These are phyloP conservation scores for Sinosuthora webbiana DNA, from an alignment of 2,113 vertebrate genomes.

Conservation along the genomic window DNA sequence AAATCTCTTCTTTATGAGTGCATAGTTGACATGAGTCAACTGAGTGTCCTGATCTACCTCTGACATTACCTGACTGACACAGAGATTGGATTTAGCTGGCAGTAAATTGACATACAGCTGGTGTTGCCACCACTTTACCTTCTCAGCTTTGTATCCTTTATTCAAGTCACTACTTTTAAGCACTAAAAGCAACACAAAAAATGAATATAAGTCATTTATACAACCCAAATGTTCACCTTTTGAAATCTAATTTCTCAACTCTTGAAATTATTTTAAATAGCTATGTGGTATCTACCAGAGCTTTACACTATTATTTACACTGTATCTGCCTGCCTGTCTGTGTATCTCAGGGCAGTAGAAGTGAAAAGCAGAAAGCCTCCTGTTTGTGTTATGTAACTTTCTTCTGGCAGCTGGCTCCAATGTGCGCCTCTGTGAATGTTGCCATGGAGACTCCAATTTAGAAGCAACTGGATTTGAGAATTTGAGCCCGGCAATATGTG, in stretches of 20 bases:
- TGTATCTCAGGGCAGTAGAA: background rate
- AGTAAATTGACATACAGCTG: background rate
- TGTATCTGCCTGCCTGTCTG: background rate
- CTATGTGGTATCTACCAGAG: background rate
- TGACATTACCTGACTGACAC: background rate
- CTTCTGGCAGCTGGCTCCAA: background rate
- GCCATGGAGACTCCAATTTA: slow-evolving; percentile 42
- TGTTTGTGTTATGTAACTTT: background rate
- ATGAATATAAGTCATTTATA: background rate
- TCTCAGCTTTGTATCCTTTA: background rate
- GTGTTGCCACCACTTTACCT: background rate
- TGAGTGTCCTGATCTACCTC: background rate
- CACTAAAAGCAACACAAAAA: background rate
- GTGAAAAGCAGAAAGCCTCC: background rate
- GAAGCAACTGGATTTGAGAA: slow-evolving; percentile 15
- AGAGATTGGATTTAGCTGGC: background rate
- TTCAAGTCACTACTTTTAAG: background rate
- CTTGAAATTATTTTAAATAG: background rate
- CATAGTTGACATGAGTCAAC: background rate
- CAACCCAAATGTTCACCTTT: background rate
- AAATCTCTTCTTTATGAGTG: background rate
- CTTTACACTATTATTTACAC: background rate
- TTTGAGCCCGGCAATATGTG: background rate
- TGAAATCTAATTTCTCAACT: background rate
- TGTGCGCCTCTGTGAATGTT: slow-evolving; percentile 14